Percentiles rank a stretch among this genome's conserved stretches.
phyloP scores from a whole-genome alignment of 2,888 invertebrate species.

The Mechanitis messenoides region DNA sequence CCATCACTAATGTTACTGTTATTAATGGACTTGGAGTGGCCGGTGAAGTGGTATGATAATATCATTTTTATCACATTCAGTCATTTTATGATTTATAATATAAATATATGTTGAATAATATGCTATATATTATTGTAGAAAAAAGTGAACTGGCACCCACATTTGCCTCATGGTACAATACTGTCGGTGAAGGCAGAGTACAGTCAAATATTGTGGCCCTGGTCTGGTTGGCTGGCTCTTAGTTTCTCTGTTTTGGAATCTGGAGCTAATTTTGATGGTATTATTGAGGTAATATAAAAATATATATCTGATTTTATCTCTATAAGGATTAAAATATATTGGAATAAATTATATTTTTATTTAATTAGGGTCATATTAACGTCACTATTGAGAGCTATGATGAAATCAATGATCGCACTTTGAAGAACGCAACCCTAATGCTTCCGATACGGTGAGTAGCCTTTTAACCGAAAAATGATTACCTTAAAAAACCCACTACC shows the following conservation, averaged over 20 bases:
- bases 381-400: conserved; percentile 89
- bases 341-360: background rate
- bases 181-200: conserved; percentile 87
- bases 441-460: conserved; percentile 59
- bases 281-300: conserved; percentile 50
- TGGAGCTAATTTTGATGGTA: conserved; percentile 70
- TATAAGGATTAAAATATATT: too few species aligned
- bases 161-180: conserved; percentile 86
- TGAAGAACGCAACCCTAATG: conserved; percentile 68
- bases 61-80: background rate
- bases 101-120: background rate
- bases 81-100: background rate
- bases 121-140: conserved; percentile 41
- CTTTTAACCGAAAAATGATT: background rate
- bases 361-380: conserved; percentile 83
- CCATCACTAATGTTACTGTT: conserved; percentile 95
- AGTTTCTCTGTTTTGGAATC: conserved; percentile 71
- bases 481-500: too few species aligned
- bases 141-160: conserved; percentile 91
- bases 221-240: conserved; percentile 96
- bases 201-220: conserved; percentile 94
- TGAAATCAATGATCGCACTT: conserved; percentile 67
- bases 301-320: too few species aligned
- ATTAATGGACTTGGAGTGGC: conserved; percentile 95
- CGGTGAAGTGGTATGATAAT: conserved; percentile 80